Evolutionary conservation across 1,140 invertebrate genomes (phyloP).

Genomic region (Parasteatoda tepidariorum): DNA sequence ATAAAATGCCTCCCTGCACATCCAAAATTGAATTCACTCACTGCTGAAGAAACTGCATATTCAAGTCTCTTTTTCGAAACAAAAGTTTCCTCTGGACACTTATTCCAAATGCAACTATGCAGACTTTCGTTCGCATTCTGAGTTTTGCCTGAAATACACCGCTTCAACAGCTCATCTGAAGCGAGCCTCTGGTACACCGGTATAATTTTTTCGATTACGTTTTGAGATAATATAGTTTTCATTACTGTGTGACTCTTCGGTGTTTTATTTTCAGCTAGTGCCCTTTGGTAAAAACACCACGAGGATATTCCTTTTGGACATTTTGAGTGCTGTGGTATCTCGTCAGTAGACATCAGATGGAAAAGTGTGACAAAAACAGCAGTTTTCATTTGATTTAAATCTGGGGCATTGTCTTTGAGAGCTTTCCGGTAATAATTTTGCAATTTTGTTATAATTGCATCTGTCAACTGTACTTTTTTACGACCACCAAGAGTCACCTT

Average conservation of each 20-base stretch:
- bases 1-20: too few species aligned
- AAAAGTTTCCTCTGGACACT: slow-evolving; percentile 10
- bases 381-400: not conserved
- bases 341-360: not conserved
- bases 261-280: not conserved
- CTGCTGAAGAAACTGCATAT: not conserved
- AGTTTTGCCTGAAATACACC: not conserved
- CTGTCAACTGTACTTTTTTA: not conserved
- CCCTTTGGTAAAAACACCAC: not conserved
- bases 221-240: not conserved
- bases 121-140: not conserved
- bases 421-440: not conserved
- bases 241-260: not conserved
- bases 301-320: not conserved
- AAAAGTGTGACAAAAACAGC: not conserved
- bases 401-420: not conserved
- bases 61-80: not conserved
- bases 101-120: not conserved
- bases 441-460: not conserved
- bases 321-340: not conserved
- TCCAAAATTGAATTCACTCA: slow-evolving; percentile 8
- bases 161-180: not conserved
- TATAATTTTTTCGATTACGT: not conserved
- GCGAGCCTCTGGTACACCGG: not conserved
- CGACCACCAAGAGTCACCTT: not conserved